These are phyloP conservation scores for Melieria picta DNA, from an alignment of 2,888 invertebrate genomes.

Conservation along the genomic window DNA sequence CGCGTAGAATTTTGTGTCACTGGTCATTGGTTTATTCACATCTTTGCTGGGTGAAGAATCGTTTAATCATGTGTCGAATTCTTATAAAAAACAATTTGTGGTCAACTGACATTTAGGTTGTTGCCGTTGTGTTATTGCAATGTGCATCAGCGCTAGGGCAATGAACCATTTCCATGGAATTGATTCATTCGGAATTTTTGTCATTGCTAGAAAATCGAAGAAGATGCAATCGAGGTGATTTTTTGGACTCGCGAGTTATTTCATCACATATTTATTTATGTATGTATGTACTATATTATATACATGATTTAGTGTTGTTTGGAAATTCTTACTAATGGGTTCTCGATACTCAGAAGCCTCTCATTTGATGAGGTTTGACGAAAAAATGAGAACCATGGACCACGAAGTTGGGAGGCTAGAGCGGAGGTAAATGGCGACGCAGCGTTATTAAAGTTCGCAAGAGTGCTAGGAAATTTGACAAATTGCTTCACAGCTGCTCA, in stretches of 20 bases:
- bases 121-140: neutral
- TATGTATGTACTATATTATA: neutral
- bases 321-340: no score
- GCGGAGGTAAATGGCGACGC: no score
- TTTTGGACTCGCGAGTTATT: neutral
- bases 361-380: no score
- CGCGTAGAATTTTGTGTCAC: neutral
- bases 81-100: neutral
- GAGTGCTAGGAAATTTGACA: no score
- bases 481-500: no score
- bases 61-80: neutral
- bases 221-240: neutral
- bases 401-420: no score
- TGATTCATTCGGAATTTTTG: neutral
- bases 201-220: no score
- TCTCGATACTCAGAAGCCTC: no score
- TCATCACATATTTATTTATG: neutral
- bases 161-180: neutral
- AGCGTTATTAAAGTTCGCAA: no score
- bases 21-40: neutral
- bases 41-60: constrained; percentile 2
- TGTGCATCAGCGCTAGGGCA: neutral
- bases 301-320: neutral
- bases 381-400: no score
- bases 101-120: neutral